These are phyloP conservation scores for Maniola jurtina DNA, from an alignment of 1,140 invertebrate genomes.

Conservation along the genomic window DNA sequence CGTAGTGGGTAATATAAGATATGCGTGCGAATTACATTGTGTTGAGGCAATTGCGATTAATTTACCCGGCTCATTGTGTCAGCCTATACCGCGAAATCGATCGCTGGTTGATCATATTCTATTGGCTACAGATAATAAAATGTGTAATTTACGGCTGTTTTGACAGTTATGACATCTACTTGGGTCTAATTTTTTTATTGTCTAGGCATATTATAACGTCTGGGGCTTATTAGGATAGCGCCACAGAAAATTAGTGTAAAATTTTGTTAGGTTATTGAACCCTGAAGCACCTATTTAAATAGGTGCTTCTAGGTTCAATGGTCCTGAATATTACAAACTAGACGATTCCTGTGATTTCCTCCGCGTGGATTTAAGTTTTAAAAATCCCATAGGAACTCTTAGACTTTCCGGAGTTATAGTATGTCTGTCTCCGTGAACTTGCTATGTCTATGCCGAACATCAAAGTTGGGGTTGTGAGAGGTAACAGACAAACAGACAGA, in stretches of 20 bases:
- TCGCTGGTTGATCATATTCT: conserved; percentile 26
- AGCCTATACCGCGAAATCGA: conserved; percentile 30
- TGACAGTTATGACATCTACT: conserved; percentile 18
- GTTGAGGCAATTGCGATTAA: conserved; percentile 33
- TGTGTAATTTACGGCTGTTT: conserved; percentile 25
- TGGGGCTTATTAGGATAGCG: not conserved
- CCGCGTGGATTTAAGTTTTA: too few species aligned
- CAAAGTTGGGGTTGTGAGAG: too few species aligned
- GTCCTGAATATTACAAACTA: too few species aligned
- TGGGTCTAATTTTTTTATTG: not conserved
- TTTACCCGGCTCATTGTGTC: conserved; percentile 23
- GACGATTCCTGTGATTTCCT: too few species aligned
- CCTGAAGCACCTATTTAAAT: too few species aligned
- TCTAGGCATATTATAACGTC: conserved; percentile 17
- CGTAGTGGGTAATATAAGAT: conserved; percentile 1
- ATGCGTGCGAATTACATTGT: conserved; percentile 21
- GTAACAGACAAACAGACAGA: too few species aligned
- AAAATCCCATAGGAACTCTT: too few species aligned
- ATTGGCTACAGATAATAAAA: conserved; percentile 31
- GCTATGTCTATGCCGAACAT: too few species aligned
- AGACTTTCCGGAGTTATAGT: too few species aligned
- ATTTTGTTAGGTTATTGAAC: too few species aligned
- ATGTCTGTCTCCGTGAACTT: too few species aligned
- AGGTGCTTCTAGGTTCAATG: too few species aligned
- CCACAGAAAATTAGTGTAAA: not conserved